Evolutionary conservation across 1,140 invertebrate species (phyloP).

Genomic region (Metopolophium dirhodum): DNA sequence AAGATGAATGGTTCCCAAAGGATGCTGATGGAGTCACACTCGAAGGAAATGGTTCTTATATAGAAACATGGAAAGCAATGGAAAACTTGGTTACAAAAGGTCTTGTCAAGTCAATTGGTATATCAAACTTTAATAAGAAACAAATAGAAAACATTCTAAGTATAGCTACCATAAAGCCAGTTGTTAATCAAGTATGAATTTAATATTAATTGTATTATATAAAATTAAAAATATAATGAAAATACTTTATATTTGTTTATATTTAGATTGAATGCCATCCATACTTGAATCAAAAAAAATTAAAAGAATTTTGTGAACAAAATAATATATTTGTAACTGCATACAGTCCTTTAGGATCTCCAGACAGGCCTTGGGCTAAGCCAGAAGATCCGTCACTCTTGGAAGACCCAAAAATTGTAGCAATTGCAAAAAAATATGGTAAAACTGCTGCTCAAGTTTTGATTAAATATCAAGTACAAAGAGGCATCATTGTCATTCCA

Average conservation of each 20-base stretch:
- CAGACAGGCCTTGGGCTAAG: constrained; percentile 67
- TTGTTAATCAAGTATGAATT: constrained; percentile 73
- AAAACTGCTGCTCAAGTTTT: constrained; percentile 76
- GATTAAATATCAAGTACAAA: constrained; percentile 70
- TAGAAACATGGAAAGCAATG: constrained; percentile 77
- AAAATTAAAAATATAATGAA: background rate
- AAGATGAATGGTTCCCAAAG: constrained; percentile 46
- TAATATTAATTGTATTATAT: background rate
- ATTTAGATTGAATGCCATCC: constrained; percentile 83
- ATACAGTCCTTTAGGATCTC: constrained; percentile 81
- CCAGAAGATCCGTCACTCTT: constrained; percentile 70
- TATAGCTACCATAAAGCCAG: constrained; percentile 74
- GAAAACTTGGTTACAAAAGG: constrained; percentile 74
- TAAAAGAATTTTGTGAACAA: constrained; percentile 75
- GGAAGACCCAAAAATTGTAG: constrained; percentile 70
- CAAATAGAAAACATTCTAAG: constrained; percentile 77
- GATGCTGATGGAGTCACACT: background rate
- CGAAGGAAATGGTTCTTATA: constrained; percentile 36
- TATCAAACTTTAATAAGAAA: constrained; percentile 87
- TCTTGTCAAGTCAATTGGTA: constrained; percentile 77
- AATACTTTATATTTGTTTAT: background rate
- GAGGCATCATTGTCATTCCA: constrained; percentile 68
- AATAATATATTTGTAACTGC: constrained; percentile 76
- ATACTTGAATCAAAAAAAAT: constrained; percentile 79
- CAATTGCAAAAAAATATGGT: constrained; percentile 73